phyloP scores from a whole-genome alignment of 1,140 invertebrate genomes.

The Bombus soroeensis region DNA sequence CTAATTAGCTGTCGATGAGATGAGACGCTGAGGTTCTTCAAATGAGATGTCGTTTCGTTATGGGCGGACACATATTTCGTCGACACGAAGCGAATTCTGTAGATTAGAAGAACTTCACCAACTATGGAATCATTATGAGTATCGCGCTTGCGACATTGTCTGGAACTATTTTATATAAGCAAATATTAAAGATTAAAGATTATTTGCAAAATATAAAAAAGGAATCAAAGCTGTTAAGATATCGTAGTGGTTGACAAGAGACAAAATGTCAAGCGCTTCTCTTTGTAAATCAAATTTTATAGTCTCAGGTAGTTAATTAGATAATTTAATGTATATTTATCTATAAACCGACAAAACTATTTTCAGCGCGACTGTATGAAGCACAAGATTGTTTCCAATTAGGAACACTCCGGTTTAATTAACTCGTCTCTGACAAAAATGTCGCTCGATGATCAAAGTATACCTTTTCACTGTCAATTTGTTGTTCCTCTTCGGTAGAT shows the following conservation, averaged over 20 bases:
- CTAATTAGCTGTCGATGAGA: constrained; percentile 32
- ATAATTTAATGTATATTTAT: neutral
- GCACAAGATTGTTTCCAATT: neutral
- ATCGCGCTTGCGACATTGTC: no score
- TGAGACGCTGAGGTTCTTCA: neutral
- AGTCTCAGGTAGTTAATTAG: neutral
- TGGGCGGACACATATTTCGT: neutral
- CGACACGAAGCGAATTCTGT: neutral
- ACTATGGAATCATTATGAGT: no score
- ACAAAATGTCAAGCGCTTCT: neutral
- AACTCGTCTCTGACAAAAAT: neutral
- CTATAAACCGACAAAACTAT: neutral
- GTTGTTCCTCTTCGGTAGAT: no score
- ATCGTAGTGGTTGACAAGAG: no score
- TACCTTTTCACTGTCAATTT: no score
- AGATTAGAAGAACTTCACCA: no score
- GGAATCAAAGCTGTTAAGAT: no score
- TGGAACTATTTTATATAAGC: no score
- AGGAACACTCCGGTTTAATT: neutral
- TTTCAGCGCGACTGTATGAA: neutral
- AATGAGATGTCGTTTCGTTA: neutral
- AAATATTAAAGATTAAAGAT: no score
- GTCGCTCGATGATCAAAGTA: neutral
- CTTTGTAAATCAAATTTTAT: neutral
- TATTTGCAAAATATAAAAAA: no score